Base-by-base conservation (phyloP, 2,888 invertebrate species). In the Cyclophora punctaria region DNA sequence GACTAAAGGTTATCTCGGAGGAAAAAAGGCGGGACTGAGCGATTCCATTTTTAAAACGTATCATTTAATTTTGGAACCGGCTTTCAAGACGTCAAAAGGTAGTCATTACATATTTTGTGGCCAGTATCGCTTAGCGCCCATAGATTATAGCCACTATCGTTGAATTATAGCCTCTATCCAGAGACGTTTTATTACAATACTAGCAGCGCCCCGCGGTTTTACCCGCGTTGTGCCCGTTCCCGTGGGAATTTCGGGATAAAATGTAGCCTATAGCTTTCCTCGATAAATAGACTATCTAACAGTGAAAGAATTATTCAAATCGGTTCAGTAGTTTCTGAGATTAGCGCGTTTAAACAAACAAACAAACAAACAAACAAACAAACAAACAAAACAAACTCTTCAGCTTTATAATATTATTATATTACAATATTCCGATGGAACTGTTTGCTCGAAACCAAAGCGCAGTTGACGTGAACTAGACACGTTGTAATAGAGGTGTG, bases 41-140 rank as follows among this genome's bases (percentile, higher is more conserved):
- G 85, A 87, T 88, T 87, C 85, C 88, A 87, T 86, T 88, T 87
- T 87, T 84, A 81, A 87, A 88, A 88, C 84, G 84, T 87, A 87
- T 88, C 83, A 88, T 88, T 88, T 87, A 86, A 87, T 85, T 86
- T 87, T 78, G 82, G 79, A 88, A 86, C 88, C 83, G 83, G 87
- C 87, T 85, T 75, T 84, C 83, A 79, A 85, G 82, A 83, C 84
- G 87, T 86, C 87, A 86, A 82, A 84, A 86, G 87, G 86, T 83
- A 84, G 85, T 88, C 78, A 88, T 88, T 88, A 88, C 82, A 80
- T 75, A 78, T 86, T 85, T 85, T 83, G 82, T 80, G 80, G 82
- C 76, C 73, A 70, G 73, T 75, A 76, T 73, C 74, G 80, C 75
- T 81, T 79, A 80, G 78, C 83, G 80, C 79, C 82, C 79, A 69